These are phyloP conservation scores for Epinephelus moara DNA, from an alignment of 2,113 vertebrate genomes.

Conservation along the genomic window DNA sequence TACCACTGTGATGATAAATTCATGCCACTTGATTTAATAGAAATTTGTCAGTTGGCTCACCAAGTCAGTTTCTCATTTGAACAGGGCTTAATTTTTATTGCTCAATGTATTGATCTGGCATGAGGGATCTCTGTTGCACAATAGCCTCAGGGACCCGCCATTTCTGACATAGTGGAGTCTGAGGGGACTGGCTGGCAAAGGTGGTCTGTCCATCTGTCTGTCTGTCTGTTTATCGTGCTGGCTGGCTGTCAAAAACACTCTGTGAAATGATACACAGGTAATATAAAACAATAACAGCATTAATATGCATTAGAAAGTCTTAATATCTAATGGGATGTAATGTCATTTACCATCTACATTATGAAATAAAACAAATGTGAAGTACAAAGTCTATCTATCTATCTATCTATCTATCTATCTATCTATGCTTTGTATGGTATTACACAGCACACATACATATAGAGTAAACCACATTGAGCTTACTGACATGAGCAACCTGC, in stretches of 20 bases:
- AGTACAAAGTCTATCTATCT: background rate
- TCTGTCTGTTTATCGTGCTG: constrained; percentile 61
- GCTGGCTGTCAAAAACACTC: constrained; percentile 48
- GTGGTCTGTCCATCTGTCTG: constrained; percentile 61
- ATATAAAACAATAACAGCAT: background rate
- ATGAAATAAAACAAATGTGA: background rate
- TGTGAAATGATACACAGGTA: constrained; percentile 6
- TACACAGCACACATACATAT: background rate
- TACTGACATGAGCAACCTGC: background rate
- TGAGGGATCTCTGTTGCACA: constrained; percentile 50
- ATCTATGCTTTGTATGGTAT: background rate
- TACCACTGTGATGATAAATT: constrained; percentile 61
- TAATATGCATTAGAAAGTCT: background rate
- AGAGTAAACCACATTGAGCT: background rate
- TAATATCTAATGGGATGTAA: background rate
- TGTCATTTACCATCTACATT: background rate
- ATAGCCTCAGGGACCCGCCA: constrained; percentile 52
- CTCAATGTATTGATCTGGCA: constrained; percentile 64
- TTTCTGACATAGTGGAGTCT: constrained; percentile 44
- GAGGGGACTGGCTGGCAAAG: constrained; percentile 51
- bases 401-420: constrained; percentile 18
- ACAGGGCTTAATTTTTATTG: constrained; percentile 66
- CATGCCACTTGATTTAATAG: constrained; percentile 66
- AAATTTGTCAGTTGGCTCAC: constrained; percentile 57
- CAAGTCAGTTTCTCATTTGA: constrained; percentile 59